Conservation (phyloP, 1,140 invertebrate species). For the Bradysia coprophila region DNA sequence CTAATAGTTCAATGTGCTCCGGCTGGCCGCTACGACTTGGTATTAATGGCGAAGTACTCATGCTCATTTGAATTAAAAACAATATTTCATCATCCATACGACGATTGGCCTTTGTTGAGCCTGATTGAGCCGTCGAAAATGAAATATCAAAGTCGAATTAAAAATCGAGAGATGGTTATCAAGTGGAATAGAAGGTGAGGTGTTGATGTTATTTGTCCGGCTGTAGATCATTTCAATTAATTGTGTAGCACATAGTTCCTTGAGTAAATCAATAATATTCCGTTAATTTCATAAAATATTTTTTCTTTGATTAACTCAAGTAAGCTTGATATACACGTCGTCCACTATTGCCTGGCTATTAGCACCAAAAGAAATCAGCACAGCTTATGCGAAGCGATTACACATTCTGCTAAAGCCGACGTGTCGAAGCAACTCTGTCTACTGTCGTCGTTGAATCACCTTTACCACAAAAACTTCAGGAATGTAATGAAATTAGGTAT, state of each 20-base stretch:
- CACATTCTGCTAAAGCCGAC: not conserved
- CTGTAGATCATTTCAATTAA: constrained; percentile 1
- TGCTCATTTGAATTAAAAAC: constrained; percentile 17
- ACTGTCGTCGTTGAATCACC: not conserved
- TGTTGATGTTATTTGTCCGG: not conserved
- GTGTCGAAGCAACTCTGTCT: not conserved
- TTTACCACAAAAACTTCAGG: not conserved
- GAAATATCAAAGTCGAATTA: constrained; percentile 19
- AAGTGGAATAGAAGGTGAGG: constrained; percentile 21
- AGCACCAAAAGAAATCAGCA: constrained; percentile 7
- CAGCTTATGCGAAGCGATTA: constrained; percentile 16
- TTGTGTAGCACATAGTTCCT: no score
- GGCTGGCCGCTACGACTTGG: constrained; percentile 18
- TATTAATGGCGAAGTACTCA: constrained; percentile 13
- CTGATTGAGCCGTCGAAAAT: constrained; percentile 14
- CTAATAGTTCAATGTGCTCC: constrained; percentile 18
- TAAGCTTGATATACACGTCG: constrained; percentile 19
- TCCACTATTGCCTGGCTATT: constrained; percentile 20
- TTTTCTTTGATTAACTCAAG: not conserved
- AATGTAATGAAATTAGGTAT: not conserved
- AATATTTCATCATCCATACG: constrained; percentile 15
- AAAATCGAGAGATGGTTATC: constrained; percentile 20
- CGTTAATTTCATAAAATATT: not conserved
- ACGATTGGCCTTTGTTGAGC: constrained; percentile 16
- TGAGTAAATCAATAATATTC: no score